A percentile compares a stretch with the other conserved stretches of the same genome.
These are phyloP conservation scores for Gasterosteus aculeatus DNA, from an alignment of 2,113 vertebrate genomes.

Conservation along the genomic window DNA sequence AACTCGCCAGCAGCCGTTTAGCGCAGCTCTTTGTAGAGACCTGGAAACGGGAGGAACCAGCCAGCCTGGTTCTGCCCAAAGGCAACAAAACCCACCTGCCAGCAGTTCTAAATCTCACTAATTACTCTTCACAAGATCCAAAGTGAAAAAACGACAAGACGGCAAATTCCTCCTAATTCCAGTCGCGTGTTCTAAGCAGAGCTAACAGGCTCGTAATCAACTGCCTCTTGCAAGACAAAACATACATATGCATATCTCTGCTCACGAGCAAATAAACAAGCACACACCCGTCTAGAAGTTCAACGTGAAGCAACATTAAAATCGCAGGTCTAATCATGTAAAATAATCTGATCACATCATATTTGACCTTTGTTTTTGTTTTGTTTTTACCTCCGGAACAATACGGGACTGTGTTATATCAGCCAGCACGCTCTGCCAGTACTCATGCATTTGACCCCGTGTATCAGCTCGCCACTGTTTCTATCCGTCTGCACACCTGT, in stretches of 20 bases:
- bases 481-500: slow-evolving; percentile 59
- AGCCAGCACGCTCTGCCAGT: background rate
- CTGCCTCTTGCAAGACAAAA: background rate
- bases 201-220: background rate
- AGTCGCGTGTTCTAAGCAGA: background rate
- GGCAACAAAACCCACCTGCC: background rate
- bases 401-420: slow-evolving; percentile 1
- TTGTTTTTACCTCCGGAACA: slow-evolving; percentile 5
- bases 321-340: background rate
- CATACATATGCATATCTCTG: background rate
- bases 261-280: background rate
- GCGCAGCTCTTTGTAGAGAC: background rate
- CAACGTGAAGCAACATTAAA: slow-evolving; percentile 1
- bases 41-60: background rate
- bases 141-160: background rate
- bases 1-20: background rate
- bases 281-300: background rate
- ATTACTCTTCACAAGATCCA: background rate
- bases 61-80: background rate
- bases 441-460: slow-evolving; percentile 31
- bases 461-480: background rate
- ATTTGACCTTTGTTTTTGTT: background rate
- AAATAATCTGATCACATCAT: slow-evolving; percentile 14
- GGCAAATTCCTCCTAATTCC: background rate
- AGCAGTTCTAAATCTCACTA: background rate